phyloP scores from a whole-genome alignment of 2,113 vertebrate species.

The Dasyornis broadbenti region DNA sequence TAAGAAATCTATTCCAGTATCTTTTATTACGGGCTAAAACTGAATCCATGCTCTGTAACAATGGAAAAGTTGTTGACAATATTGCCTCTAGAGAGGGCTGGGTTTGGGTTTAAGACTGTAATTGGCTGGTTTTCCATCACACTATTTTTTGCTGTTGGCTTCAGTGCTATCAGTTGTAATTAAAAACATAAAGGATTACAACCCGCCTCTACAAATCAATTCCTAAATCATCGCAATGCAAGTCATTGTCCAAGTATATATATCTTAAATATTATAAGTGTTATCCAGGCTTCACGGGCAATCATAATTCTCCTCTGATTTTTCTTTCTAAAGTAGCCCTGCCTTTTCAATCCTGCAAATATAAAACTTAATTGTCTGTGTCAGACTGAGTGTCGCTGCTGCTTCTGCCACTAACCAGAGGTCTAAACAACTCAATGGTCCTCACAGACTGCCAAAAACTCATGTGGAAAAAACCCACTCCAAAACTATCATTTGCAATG shows the following conservation, averaged over 20 bases:
- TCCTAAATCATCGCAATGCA: neutral
- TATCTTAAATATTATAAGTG: neutral
- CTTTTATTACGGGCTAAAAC: neutral
- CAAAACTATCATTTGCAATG: neutral
- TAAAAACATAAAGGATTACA: neutral
- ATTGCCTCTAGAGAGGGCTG: neutral
- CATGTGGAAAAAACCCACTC: fast-evolving
- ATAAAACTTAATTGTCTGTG: neutral
- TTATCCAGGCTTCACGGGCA: neutral
- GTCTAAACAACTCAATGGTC: neutral
- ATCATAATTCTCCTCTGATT: neutral
- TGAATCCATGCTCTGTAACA: neutral
- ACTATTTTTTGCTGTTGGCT: neutral
- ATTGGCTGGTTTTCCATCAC: neutral
- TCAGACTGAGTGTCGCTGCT: neutral
- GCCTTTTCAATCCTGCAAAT: neutral
- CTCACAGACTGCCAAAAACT: neutral
- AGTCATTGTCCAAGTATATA: neutral
- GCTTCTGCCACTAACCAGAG: neutral
- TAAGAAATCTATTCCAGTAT: slow-evolving; percentile 3
- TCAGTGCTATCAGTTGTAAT: neutral
- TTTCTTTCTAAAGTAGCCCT: neutral
- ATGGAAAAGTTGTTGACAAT: neutral
- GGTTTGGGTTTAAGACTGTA: neutral
- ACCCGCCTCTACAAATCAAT: neutral